Percentiles rank a stretch among this genome's conserved stretches.
Evolutionary conservation across 2,113 vertebrate species (phyloP).

Genomic region (Erinaceus europaeus): DNA sequence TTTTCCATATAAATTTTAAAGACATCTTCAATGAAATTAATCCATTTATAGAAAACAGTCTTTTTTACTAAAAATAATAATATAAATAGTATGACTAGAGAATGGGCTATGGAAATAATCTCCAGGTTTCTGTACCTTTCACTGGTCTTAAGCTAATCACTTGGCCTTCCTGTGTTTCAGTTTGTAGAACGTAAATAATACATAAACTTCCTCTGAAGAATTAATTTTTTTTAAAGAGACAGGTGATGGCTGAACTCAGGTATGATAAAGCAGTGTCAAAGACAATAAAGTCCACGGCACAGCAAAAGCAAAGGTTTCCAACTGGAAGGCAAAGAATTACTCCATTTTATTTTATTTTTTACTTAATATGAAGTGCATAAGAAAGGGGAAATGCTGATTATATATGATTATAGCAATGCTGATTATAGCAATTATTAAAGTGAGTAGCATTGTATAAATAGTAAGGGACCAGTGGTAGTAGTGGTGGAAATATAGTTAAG

Average conservation of each 20-base stretch:
- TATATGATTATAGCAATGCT: not conserved
- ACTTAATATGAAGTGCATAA: not conserved
- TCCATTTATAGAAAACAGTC: too few species aligned
- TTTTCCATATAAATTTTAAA: too few species aligned
- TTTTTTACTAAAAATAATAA: too few species aligned
- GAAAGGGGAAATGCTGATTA: not conserved
- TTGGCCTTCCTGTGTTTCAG: not conserved
- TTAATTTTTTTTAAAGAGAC: constrained; percentile 18
- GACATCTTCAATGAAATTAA: too few species aligned
- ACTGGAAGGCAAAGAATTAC: not conserved
- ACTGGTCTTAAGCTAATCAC: too few species aligned
- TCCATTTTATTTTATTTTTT: not conserved
- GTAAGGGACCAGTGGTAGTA: not conserved
- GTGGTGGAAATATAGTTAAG: not conserved
- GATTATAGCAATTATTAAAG: too few species aligned
- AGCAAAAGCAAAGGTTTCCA: not conserved
- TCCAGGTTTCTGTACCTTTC: too few species aligned
- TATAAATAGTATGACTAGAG: too few species aligned
- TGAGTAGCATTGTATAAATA: too few species aligned
- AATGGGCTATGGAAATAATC: too few species aligned
- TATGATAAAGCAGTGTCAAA: not conserved
- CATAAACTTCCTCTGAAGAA: not conserved
- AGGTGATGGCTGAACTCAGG: not conserved
- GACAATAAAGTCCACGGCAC: not conserved
- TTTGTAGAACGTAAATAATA: not conserved